Evolutionary conservation across 2,888 invertebrate genomes (phyloP), one percentile per base, ranked within the genome.

Genomic region (Gastrophysa polygoni): DNA sequence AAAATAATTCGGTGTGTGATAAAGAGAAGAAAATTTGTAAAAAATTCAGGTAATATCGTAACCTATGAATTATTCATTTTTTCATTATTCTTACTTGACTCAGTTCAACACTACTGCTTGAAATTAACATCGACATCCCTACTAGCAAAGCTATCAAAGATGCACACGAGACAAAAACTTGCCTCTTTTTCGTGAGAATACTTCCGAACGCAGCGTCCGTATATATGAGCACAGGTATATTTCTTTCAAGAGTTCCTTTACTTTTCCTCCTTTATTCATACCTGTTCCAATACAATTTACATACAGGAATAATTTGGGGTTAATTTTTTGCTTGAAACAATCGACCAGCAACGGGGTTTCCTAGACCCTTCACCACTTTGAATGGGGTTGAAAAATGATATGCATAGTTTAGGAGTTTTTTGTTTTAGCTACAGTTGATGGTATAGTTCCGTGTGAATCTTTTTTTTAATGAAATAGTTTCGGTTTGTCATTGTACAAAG

Each of bases 251-350:
- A 44, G 49, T 44, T 62, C 44, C 54, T 59, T 55, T 56, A 67
- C 68, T 67, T 66, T 67, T 59, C 46, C 46, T 55, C 47, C 50
- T 51, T 56, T 66, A 57, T 63, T 63, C 64, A 64, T 73, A 75
- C 74, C 74, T 75, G 72, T 61, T 64, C 69, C 68, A 57, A 38
- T 14, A 38, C 38, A n/a, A 78, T 78, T 78, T 78, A 72, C 77
- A 78, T 78, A 73, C 57, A 54, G 54, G 61, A 67, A 69, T 69
- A 67, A 69, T 73, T 70, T 73, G 73, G 77, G 78, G 77, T 76
- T 77, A 76, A 77, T 77, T 78, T 72, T 77, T 76, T 73, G 71
- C 72, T 72, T 78, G 78, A 78, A 78, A 78, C 78, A 78, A 78
- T 78, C 67, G 72, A 29, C 50, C 21, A 61, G 49, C 66, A 59